A percentile compares a stretch with the other conserved stretches of the same genome.
phyloP scores from a whole-genome alignment of 2,113 vertebrate genomes.

The Lycocorax pyrrhopterus region DNA sequence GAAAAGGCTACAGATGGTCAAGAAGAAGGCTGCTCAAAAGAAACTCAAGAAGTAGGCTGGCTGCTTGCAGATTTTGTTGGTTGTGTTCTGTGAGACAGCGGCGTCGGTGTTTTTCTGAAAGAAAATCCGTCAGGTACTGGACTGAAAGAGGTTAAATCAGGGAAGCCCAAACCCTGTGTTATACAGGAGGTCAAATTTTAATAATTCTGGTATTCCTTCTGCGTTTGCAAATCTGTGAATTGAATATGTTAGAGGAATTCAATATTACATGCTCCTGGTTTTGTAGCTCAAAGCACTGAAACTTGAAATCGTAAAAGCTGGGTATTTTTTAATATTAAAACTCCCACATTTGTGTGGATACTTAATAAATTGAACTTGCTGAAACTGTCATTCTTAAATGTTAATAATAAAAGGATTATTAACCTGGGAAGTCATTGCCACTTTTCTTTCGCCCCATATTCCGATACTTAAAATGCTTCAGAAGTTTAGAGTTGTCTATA shows the following conservation, averaged over 20 bases:
- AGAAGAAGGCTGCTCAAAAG: constrained; percentile 98
- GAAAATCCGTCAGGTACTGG: neutral
- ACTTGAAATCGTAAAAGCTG: neutral
- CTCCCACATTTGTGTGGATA: neutral
- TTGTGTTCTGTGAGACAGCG: neutral
- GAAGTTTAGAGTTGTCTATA: neutral
- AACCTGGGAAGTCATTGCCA: neutral
- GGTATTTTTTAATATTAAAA: neutral
- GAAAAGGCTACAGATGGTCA: constrained; percentile 95
- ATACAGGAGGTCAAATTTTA: neutral
- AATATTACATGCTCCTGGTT: neutral
- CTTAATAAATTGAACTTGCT: neutral
- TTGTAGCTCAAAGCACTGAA: neutral
- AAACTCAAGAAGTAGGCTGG: constrained; percentile 88
- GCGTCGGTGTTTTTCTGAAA: neutral
- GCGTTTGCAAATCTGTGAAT: neutral
- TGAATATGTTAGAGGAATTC: neutral
- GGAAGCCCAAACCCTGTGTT: neutral
- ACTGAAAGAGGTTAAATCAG: neutral
- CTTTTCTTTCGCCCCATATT: neutral
- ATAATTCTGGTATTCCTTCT: neutral
- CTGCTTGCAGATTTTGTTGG: neutral
- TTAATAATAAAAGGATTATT: constrained; percentile 21
- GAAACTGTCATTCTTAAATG: neutral
- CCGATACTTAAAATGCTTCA: neutral